Evolutionary conservation across 2,888 invertebrate genomes (phyloP).

Genomic region (Glyphotaelius pellucidus): DNA sequence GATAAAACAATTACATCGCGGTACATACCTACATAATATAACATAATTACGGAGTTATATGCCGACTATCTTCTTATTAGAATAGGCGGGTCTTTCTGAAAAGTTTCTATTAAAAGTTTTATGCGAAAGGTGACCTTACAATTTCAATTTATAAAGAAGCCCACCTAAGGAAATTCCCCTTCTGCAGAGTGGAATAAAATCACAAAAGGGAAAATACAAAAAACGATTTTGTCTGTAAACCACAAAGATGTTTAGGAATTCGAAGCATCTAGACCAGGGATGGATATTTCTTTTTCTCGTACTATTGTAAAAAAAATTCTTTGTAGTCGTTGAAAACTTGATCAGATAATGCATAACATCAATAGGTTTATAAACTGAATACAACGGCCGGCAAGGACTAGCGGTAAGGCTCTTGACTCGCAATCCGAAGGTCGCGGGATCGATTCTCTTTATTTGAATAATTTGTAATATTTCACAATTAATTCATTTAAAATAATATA

Average conservation of each 20-base stretch:
- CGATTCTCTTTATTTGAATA: no score
- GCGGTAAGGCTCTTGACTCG: no score
- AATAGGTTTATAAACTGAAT: neutral
- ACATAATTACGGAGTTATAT: neutral
- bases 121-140: neutral
- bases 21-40: neutral
- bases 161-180: neutral
- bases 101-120: neutral
- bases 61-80: neutral
- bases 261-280: neutral
- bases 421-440: no score
- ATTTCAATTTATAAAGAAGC: neutral
- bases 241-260: neutral
- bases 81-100: neutral
- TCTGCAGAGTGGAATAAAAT: neutral
- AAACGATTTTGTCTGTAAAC: neutral
- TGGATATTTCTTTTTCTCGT: neutral
- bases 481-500: no score
- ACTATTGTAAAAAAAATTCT: neutral
- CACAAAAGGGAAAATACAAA: conserved; percentile 2
- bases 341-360: neutral
- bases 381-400: no score
- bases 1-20: neutral
- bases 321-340: neutral
- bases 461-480: no score